These are phyloP conservation scores for Chromobotia macracanthus DNA, from an alignment of 2,797 vertebrate species.

Conservation along the genomic window DNA sequence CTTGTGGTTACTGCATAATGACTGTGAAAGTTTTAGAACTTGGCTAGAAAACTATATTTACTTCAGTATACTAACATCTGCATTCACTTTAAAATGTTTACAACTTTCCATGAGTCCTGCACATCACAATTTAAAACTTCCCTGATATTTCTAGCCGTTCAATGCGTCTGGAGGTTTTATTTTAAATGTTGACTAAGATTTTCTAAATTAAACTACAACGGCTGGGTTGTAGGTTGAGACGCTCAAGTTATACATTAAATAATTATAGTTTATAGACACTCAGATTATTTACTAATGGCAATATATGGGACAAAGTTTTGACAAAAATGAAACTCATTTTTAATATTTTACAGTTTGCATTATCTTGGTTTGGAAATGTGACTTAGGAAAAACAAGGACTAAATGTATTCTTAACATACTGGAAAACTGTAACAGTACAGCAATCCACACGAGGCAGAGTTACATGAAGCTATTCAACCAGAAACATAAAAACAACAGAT, in stretches of 20 bases:
- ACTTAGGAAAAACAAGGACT: slow-evolving; percentile 55
- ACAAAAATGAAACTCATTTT: slow-evolving; percentile 54
- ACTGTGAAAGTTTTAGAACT: neutral
- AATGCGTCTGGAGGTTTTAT: too few relatives aligned
- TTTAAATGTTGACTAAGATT: too few relatives aligned
- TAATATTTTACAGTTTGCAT: slow-evolving; percentile 62
- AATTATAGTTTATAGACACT: too few relatives aligned
- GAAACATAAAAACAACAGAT: slow-evolving; percentile 23
- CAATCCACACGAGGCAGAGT: slow-evolving; percentile 24
- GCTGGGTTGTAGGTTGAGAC: too few relatives aligned
- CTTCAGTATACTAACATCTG: too few relatives aligned
- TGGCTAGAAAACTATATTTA: too few relatives aligned
- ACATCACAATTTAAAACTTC: too few relatives aligned
- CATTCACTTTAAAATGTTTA: too few relatives aligned
- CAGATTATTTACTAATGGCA: neutral
- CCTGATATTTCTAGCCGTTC: too few relatives aligned
- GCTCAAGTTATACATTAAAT: too few relatives aligned
- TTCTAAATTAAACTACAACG: too few relatives aligned
- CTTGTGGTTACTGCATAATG: neutral
- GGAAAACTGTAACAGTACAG: slow-evolving; percentile 41
- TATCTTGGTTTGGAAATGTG: slow-evolving; percentile 61
- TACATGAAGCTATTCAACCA: slow-evolving; percentile 3
- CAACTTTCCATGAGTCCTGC: too few relatives aligned
- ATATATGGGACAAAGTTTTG: slow-evolving; percentile 45
- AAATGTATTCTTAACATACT: slow-evolving; percentile 46